A percentile compares a stretch with the other conserved stretches of the same genome.
Conservation (phyloP, 2,797 vertebrate species). For the Squalus acanthias region DNA sequence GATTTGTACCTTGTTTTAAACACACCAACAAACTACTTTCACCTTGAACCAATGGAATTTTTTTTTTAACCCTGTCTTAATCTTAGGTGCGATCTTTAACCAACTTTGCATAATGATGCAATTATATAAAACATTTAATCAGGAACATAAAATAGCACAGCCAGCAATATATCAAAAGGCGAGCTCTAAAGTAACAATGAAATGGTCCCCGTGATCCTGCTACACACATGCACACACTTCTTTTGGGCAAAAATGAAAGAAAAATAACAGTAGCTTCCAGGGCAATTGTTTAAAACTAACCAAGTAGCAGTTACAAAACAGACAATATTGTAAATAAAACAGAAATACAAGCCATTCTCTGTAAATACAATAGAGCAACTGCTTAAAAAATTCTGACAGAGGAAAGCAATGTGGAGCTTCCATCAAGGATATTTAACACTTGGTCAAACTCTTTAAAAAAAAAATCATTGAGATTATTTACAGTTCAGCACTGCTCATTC, state of each 20-base stretch:
- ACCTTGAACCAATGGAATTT: not conserved
- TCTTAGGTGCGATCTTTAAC: no score
- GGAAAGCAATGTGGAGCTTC: not conserved
- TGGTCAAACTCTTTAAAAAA: not conserved
- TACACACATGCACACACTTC: no score
- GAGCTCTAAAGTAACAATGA: not conserved
- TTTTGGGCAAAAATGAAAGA: conserved; percentile 1
- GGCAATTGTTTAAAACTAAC: not conserved
- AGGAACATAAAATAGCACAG: not conserved
- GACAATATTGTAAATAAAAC: not conserved
- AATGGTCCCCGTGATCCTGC: not conserved
- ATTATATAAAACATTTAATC: conserved; percentile 14
- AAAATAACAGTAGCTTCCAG: not conserved
- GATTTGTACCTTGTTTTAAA: not conserved
- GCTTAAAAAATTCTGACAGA: not conserved
- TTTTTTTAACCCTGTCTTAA: not conserved
- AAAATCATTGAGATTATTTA: conserved; percentile 18
- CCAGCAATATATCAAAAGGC: not conserved
- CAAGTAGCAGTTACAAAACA: no score
- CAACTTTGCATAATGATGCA: not conserved
- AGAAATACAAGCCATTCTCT: not conserved
- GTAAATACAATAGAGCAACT: not conserved
- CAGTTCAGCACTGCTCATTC: not conserved
- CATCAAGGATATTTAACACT: conserved; percentile 18
- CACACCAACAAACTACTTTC: not conserved